A percentile compares a stretch with the other conserved stretches of the same genome.
phyloP scores from a whole-genome alignment of 2,113 vertebrate genomes.

The Nothobranchius kuhntae region DNA sequence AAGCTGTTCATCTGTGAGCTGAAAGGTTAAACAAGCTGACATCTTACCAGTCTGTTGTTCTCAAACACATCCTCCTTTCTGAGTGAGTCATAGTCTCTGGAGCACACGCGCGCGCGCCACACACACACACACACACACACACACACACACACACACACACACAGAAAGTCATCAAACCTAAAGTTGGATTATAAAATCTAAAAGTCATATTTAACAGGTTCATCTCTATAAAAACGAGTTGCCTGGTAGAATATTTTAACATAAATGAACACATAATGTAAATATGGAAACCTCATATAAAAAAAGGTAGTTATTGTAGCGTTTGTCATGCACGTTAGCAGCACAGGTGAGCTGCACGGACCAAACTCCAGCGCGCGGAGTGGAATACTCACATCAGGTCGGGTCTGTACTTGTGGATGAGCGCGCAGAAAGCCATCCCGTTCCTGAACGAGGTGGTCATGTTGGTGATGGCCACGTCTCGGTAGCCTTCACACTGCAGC shows the following conservation, averaged over 20 bases:
- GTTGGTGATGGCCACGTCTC: slow-evolving; percentile 88
- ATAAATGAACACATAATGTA: too few species aligned
- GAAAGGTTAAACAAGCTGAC: slow-evolving; percentile 29
- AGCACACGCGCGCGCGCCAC: neutral
- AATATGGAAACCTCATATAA: too few species aligned
- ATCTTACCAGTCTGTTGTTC: slow-evolving; percentile 94
- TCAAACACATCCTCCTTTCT: slow-evolving; percentile 92
- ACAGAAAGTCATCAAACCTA: neutral
- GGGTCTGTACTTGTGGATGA: slow-evolving; percentile 92
- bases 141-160: slow-evolving; percentile 19
- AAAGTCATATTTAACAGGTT: neutral
- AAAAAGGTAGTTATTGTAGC: too few species aligned
- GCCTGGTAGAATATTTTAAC: too few species aligned
- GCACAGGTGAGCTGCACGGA: too few species aligned
- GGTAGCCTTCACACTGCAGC: slow-evolving; percentile 89
- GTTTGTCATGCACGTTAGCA: too few species aligned
- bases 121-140: slow-evolving; percentile 5
- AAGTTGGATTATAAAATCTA: neutral
- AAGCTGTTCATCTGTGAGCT: neutral
- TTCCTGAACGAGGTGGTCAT: slow-evolving; percentile 97
- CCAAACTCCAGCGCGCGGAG: neutral
- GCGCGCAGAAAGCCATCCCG: slow-evolving; percentile 95
- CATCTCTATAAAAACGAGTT: too few species aligned
- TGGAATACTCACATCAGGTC: slow-evolving; percentile 90
- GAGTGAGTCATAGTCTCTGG: slow-evolving; percentile 89